Conservation (phyloP, 2,113 vertebrate species). For the Elephantulus edwardii region DNA sequence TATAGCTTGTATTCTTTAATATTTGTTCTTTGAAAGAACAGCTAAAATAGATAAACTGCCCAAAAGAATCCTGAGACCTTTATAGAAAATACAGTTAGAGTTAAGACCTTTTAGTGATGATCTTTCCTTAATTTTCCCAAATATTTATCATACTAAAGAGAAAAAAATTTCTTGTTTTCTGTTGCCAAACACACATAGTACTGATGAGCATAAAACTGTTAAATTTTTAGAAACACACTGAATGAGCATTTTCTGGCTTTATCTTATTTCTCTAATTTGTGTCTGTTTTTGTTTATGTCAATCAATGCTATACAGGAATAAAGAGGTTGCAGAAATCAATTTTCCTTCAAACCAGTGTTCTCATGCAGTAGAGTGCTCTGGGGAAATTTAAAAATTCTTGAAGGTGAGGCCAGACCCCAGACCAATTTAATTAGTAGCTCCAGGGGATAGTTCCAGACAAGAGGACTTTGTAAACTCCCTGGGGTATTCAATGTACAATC, state of each 20-base stretch:
- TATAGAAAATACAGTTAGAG: not conserved
- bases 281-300: not conserved
- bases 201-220: not conserved
- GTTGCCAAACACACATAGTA: not conserved
- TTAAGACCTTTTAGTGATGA: not conserved
- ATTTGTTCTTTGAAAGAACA: not conserved
- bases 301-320: not conserved
- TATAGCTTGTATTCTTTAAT: not conserved
- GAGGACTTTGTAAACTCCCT: not conserved
- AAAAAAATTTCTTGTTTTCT: not conserved
- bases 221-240: not conserved
- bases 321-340: not conserved
- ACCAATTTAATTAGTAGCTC: not conserved
- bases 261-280: not conserved
- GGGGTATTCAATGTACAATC: not conserved
- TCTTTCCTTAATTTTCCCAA: slow-evolving; percentile 14
- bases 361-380: not conserved
- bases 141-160: not conserved
- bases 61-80: not conserved
- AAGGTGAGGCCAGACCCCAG: not conserved
- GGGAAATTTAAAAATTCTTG: slow-evolving; percentile 12
- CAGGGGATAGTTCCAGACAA: not conserved
- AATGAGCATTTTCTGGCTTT: not conserved
- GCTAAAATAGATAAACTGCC: not conserved
- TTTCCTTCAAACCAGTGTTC: not conserved